Evolutionary conservation across 2,888 invertebrate genomes (phyloP), one percentile per base, ranked within the genome.

Genomic region (Leuctra nigra): DNA sequence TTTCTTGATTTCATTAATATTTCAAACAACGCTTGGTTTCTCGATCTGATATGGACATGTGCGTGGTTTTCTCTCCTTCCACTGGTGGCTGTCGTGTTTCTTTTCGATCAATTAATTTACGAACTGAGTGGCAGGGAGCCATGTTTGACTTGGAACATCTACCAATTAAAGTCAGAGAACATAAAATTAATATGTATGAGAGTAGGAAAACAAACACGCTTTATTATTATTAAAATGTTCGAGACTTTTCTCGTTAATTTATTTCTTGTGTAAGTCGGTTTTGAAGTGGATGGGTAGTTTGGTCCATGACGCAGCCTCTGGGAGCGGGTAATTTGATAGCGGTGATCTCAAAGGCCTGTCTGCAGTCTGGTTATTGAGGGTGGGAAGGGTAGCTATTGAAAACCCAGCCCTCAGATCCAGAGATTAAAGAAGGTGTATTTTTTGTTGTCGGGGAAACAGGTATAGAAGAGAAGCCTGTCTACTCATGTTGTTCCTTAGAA

Each of bases 261-360:
- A 44, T 44, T 44, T 44, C 23, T 23, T 44, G 2, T 20, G 16
- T 44, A 22, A 44, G 23, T 44, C 9, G 13, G 44, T 44, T 44
- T n/a, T n/a, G 44, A 20, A 16, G 44, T 23, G 11, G 4, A 4
- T 41, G 41, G 9, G 20, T 41, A 20, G 20, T 16, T 44, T 44
- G 44, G 7, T 44, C 44, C 22, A 23, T 23, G 18, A 44, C 22
- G 20, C 22, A 44, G n/a, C 23, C 44, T 20, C 39, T 39, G 20
- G 20, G 39, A 20, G 39, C 39, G 39, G 47, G 35, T 50, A 50
- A 50, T 50, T 29, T 29, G 50, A 50, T 29, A 50, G 50, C 50
- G 50, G 50, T 33, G 11, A 20, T 25, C 13, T 50, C 50, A 50
- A 50, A 50, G 50, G 35, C 35, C 50, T 50, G 33, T 50, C 50